Conservation (phyloP, 2,888 invertebrate species). For the Cephus rjabovi region DNA sequence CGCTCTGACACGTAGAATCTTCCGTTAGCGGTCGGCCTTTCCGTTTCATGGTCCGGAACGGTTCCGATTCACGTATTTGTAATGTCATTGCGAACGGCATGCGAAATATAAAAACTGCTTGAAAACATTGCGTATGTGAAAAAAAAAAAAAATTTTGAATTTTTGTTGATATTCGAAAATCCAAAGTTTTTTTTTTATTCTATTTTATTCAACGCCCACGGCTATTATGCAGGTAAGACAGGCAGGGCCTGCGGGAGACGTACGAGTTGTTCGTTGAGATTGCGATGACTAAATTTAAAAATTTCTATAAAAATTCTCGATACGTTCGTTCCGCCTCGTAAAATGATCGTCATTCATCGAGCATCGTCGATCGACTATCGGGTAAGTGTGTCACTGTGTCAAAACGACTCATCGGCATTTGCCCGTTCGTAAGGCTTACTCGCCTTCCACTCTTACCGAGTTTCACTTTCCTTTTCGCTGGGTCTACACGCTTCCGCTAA, state of each 20-base stretch:
- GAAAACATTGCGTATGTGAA: not conserved
- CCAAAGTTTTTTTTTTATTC: no score
- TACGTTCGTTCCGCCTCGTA: not conserved
- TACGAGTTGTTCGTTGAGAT: not conserved
- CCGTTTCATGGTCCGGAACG: not conserved
- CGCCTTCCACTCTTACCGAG: slow-evolving; percentile 17
- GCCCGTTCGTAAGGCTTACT: slow-evolving; percentile 10
- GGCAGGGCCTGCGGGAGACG: not conserved
- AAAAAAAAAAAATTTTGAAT: not conserved
- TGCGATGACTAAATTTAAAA: not conserved
- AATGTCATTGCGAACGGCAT: not conserved
- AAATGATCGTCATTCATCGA: not conserved
- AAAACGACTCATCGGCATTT: slow-evolving; percentile 19
- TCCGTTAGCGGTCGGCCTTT: not conserved
- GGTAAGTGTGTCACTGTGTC: slow-evolving; percentile 22
- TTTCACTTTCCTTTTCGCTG: slow-evolving; percentile 25
- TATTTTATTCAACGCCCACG: no score
- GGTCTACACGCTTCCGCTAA: slow-evolving; percentile 1
- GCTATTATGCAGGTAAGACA: no score
- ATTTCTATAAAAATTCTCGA: not conserved
- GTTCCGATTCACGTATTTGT: not conserved
- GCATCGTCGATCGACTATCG: not conserved
- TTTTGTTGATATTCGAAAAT: no score
- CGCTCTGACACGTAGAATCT: not conserved
- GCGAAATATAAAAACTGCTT: not conserved